Evolutionary conservation across 2,797 vertebrate genomes (phyloP).

Genomic region (Dryobates pubescens): DNA sequence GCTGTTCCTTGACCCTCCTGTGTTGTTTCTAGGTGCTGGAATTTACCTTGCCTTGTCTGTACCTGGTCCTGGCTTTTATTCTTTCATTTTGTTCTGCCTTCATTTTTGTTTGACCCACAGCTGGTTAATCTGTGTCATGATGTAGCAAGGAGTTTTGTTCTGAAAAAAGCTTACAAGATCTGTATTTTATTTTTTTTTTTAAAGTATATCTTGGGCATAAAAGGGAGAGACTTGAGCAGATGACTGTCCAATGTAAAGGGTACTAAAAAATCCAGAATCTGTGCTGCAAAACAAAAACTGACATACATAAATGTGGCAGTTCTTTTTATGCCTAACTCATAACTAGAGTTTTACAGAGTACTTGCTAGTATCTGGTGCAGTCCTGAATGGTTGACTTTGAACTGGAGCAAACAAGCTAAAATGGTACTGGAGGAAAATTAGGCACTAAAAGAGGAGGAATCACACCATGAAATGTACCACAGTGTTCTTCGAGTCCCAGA

Average conservation of each 20-base stretch:
- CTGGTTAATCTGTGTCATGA: background rate
- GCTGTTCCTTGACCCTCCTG: background rate
- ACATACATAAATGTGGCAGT: background rate
- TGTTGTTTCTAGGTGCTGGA: background rate
- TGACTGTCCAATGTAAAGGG: background rate
- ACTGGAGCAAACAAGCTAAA: background rate
- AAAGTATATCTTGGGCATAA: background rate
- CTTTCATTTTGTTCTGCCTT: background rate
- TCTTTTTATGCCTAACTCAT: background rate
- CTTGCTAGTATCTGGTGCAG: background rate
- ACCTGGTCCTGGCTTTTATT: background rate
- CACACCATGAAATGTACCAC: background rate
- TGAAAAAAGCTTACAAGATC: background rate
- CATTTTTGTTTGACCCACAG: background rate
- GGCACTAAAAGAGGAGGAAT: background rate
- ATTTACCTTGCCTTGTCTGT: background rate
- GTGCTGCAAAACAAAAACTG: background rate
- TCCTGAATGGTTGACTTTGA: background rate
- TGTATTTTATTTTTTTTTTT: background rate
- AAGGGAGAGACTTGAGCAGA: background rate
- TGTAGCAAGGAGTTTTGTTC: background rate
- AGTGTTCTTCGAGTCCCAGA: background rate
- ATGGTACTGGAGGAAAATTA: background rate
- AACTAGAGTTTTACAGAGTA: background rate
- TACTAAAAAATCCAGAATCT: background rate